Evolutionary conservation across 1,140 invertebrate species (phyloP), one percentile per base, ranked within the genome.

Genomic region (Halictus rubicundus): DNA sequence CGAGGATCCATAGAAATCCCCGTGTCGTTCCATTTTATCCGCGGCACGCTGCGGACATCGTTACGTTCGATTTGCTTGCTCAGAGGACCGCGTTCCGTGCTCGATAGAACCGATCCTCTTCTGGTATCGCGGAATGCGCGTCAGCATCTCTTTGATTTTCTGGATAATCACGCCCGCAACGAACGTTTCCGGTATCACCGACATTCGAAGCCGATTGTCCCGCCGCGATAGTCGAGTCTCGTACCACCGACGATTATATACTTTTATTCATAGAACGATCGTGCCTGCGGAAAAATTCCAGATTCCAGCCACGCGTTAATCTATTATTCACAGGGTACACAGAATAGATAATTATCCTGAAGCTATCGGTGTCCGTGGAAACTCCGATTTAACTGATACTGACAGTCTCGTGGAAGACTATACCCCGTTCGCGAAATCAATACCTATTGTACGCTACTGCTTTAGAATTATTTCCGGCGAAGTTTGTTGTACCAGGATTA

Each of bases 41-140:
- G 65, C 52, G 46, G 65, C 59, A 76, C 65, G 65, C 64, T 76
- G 21, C 64, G 72, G 78, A 80, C 71, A 69, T 80, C 64, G 73
- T 80, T 76, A 80, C 65, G 78, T 80, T 80, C 78, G 73, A 80
- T 80, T 68, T 80, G 54, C 78, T 76, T 80, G 72, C 63, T 80
- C 65, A 68, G 76, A 68, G 60, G 60, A 37, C n/a, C 16, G 25
- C 61, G 49, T 57, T 46, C 57, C 77, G 21, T 27, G 6, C 61
- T 46, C 57, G 2, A 52, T 63, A n/a, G 14, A 71, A 65, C 37
- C 32, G 61, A 73, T 59, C 9, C 69, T n/a, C 69, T 65, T 73
- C 49, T 23, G 49, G 21, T 78, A 73, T 73, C 49, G 39, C 27
- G 37, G 57, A 79, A 65, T 49, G 37, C 27, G 77, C 52, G 61